Base-by-base conservation (phyloP, 1,140 invertebrate species). In the Aphidius ervi region DNA sequence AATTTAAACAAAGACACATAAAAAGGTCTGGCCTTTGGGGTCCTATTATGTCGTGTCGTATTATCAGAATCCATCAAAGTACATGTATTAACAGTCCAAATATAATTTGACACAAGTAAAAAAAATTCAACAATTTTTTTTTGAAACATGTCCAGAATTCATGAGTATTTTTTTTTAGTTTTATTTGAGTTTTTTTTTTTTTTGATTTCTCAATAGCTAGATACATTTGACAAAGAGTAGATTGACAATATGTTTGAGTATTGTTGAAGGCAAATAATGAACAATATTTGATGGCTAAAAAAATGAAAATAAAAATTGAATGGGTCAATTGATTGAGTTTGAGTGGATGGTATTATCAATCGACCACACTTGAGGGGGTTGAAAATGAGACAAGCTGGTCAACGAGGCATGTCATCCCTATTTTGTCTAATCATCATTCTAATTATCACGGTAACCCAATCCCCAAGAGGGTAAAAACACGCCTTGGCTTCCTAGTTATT, bases 391-490 rank as follows among this genome's bases (percentile, higher is more conserved):
- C 65, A 59, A 55, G 9, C 3, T 72, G 72, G 69, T 70, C 74
- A 77, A 77, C 74, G 71, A 77, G 67, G 69, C 75, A 68, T 77
- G 69, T 64, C 60, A 49, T 62, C 52, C 52, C 52, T 42, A 40
- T 63, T 64, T 65, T 65, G 70, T 65, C 73, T 75, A 76, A 76
- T 77, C 74, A 74, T 73, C 67, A 71, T 76, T 77, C 69, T 79
- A 79, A 77, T 79, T 79, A 77, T 73, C 70, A 64, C 64, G 62
- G 75, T 74, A 79, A 79, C 70, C 70, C 61, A 73, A 79, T 76
- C 73, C 68, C 65, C 55, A 39, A 31, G 47, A 52, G 46, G 60
- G 60, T 43, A 48, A 49, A 50, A 6, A 9, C 46, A 40, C 53
- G 10, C 48, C 47, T 45, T 50, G 65, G 65, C 48, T 67, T 62